Conservation (phyloP, 2,888 invertebrate genomes). For the Andrena chrysosceles region DNA sequence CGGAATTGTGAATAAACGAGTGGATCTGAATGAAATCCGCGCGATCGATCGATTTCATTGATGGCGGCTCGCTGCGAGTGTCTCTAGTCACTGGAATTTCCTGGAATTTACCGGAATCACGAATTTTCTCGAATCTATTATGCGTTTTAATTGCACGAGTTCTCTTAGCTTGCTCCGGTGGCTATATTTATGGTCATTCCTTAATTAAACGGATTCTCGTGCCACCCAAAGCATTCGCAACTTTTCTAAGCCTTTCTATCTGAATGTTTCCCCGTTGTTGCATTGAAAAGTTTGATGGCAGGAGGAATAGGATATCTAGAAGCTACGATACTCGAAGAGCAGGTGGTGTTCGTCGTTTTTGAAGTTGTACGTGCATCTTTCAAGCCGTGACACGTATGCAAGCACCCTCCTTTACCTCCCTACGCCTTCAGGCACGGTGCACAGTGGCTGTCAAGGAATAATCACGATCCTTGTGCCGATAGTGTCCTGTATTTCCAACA, state of each 20-base stretch:
- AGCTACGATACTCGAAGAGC: neutral
- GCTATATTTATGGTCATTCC: too few species aligned
- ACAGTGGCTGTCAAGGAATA: slow-evolving; percentile 75
- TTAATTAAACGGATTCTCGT: too few species aligned
- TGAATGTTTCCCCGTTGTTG: too few species aligned
- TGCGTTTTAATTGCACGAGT: too few species aligned
- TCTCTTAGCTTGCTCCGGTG: too few species aligned
- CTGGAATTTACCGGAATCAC: neutral
- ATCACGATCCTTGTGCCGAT: slow-evolving; percentile 72
- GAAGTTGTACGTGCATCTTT: slow-evolving; percentile 15
- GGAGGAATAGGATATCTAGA: too few species aligned
- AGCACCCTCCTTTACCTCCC: slow-evolving; percentile 9
- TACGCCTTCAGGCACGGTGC: slow-evolving; percentile 13
- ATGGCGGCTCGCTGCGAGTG: neutral
- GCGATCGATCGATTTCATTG: neutral
- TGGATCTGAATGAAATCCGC: slow-evolving; percentile 6
- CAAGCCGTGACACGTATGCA: slow-evolving; percentile 35
- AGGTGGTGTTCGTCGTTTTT: slow-evolving; percentile 12
- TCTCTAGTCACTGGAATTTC: neutral
- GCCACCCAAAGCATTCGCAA: too few species aligned
- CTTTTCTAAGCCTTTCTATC: too few species aligned
- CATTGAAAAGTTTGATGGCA: too few species aligned
- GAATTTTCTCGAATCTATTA: too few species aligned
- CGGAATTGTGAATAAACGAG: neutral
- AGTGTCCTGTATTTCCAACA: slow-evolving; percentile 75